A percentile compares a stretch with the other conserved stretches of the same genome.
phyloP scores from a whole-genome alignment of 2,113 vertebrate species.

The Ptilorrhoa leucosticta region DNA sequence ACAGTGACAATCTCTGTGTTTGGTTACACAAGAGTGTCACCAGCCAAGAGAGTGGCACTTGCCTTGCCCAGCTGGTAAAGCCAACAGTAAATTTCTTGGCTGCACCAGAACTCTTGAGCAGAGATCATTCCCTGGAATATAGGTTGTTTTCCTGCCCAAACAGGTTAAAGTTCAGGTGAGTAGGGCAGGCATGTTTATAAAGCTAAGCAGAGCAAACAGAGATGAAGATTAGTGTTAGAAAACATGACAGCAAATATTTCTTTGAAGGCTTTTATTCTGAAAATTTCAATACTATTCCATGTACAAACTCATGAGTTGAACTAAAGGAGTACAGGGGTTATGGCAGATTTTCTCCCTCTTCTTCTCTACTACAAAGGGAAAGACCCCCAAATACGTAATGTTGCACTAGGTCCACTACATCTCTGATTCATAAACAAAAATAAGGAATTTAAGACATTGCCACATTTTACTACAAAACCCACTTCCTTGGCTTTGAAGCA shows the following conservation, averaged over 20 bases:
- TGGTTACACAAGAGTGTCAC: background rate
- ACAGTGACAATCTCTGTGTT: rapidly evolving
- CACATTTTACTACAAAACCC: background rate
- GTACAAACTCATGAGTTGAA: background rate
- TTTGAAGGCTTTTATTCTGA: background rate
- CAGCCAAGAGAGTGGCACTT: background rate
- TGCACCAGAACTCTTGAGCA: background rate
- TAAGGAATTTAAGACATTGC: background rate
- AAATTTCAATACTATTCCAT: background rate
- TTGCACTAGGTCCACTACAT: background rate
- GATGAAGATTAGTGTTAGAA: background rate
- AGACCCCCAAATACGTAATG: background rate
- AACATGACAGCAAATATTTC: background rate
- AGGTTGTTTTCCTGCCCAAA: background rate
- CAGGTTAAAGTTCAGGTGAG: constrained; percentile 30
- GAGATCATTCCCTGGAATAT: background rate
- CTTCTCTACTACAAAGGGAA: background rate
- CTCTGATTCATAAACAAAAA: background rate
- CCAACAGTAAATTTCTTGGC: background rate
- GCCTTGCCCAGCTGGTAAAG: background rate
- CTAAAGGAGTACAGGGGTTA: background rate
- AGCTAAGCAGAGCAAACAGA: constrained; percentile 22
- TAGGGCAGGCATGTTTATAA: background rate
- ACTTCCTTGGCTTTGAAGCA: background rate
- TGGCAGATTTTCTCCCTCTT: background rate